A percentile compares a stretch with the other conserved stretches of the same genome.
Evolutionary conservation across 2,113 vertebrate genomes (phyloP).

Genomic region (Dicaeum eximium): DNA sequence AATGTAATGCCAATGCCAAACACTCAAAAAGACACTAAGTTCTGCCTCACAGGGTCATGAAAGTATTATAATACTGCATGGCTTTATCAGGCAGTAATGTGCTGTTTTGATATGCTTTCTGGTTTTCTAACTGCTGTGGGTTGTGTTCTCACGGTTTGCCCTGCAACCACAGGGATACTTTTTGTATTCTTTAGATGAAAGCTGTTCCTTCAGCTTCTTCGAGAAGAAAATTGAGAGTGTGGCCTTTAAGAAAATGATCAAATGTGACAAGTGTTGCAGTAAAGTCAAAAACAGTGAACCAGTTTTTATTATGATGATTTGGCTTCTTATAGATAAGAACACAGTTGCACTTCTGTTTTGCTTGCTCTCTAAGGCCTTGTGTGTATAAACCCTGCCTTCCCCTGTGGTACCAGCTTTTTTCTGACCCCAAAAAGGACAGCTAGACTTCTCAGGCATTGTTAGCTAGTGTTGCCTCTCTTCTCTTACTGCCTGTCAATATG

Average conservation of each 20-base stretch:
- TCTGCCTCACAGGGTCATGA: neutral
- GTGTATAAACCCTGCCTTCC: neutral
- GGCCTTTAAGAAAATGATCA: neutral
- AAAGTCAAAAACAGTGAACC: constrained; percentile 1
- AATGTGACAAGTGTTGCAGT: neutral
- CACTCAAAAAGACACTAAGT: neutral
- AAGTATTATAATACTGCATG: neutral
- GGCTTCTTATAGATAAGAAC: neutral
- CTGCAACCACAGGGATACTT: constrained; percentile 8
- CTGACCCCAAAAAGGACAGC: neutral
- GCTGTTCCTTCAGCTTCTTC: neutral
- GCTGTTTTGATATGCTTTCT: constrained; percentile 31
- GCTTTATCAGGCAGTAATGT: neutral
- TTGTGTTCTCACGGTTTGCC: constrained; percentile 29
- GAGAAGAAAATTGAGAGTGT: neutral
- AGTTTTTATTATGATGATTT: neutral
- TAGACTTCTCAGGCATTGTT: neutral
- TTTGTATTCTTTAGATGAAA: constrained; percentile 1
- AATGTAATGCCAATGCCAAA: neutral
- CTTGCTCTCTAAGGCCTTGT: neutral
- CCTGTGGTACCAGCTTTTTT: neutral
- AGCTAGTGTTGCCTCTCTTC: neutral
- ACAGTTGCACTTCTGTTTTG: neutral
- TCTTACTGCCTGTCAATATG: neutral
- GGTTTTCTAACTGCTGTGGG: neutral